These are phyloP conservation scores for Erpornis zantholeuca DNA, from an alignment of 2,113 vertebrate species.

Conservation along the genomic window DNA sequence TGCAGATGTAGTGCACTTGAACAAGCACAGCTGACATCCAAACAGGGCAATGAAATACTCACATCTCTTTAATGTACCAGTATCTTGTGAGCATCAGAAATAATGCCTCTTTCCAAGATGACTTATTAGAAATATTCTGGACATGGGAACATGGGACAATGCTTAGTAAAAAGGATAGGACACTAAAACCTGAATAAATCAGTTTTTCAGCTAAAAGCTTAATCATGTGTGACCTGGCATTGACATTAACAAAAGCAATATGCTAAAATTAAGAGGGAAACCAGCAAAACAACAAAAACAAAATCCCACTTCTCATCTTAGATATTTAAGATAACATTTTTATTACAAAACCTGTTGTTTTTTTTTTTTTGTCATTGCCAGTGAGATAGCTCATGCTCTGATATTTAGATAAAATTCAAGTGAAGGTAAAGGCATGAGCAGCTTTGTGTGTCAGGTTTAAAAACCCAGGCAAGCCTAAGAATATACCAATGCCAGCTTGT, in stretches of 20 bases:
- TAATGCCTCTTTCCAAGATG: not conserved
- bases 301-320: not conserved
- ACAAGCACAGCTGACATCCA: slow-evolving; percentile 1
- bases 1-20: not conserved
- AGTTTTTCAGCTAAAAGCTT: not conserved
- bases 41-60: not conserved
- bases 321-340: not conserved
- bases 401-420: not conserved
- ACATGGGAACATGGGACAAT: no score
- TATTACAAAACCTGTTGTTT: not conserved
- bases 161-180: not conserved
- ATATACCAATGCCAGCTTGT: not conserved
- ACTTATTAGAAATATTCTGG: not conserved
- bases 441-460: not conserved
- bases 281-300: not conserved
- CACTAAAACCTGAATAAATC: not conserved
- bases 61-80: not conserved
- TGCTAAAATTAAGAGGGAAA: not conserved
- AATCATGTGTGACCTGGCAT: not conserved
- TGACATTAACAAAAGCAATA: not conserved
- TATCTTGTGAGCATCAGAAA: not conserved
- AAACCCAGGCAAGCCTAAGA: not conserved
- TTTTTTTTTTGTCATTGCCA: not conserved
- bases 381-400: not conserved
- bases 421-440: not conserved